Base-by-base conservation (phyloP, 2,888 invertebrate species). In the Trachelus iudaicus region DNA sequence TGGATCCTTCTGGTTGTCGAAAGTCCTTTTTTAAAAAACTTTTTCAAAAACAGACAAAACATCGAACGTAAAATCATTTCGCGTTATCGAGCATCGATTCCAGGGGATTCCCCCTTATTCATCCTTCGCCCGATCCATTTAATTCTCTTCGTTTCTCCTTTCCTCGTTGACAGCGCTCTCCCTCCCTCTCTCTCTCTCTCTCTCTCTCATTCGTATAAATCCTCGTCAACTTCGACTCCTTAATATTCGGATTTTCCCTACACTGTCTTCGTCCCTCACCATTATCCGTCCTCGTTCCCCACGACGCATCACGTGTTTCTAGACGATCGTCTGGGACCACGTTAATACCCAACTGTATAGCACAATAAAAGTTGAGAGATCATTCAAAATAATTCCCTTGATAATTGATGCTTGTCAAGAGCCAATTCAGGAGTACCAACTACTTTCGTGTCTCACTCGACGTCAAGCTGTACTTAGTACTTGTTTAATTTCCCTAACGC, bases 401-500 rank as follows among this genome's bases (percentile, higher is more conserved):
- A 84, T 82, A 83, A 83, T 82, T 80, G 82, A 81, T 79, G 82
- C 81, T 81, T 82, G 83, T 84, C 83, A 83, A 84, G 81, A 82
- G 82, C 81, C 76, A 81, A 79, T 81, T 82, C 80, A 79, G 81
- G 81, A 83, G 81, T 82, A 80, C 76, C 40, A 15, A 40, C 15
- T 40, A 6, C 40, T 40, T 1, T 23, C 6, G 2, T 40, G 15
- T 40, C 15, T 40, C 15, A 2, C 15, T 15, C 13, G 15, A 37
- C 15, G 15, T 37, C 37, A 15, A 37, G 37, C 15, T 37, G 15
- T 37, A 37, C 35, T 11, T 12, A 12, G 35, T 12, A 35, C 13
- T 37, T 15, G 15, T 4, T 35, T 35, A 35, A 35, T 35, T 35
- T 35, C 35, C 35, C 35, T 35, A 35, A 3, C 35, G 12, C 12